Base-by-base conservation (phyloP, 2,888 invertebrate genomes). In the Diplolepis rosae region DNA sequence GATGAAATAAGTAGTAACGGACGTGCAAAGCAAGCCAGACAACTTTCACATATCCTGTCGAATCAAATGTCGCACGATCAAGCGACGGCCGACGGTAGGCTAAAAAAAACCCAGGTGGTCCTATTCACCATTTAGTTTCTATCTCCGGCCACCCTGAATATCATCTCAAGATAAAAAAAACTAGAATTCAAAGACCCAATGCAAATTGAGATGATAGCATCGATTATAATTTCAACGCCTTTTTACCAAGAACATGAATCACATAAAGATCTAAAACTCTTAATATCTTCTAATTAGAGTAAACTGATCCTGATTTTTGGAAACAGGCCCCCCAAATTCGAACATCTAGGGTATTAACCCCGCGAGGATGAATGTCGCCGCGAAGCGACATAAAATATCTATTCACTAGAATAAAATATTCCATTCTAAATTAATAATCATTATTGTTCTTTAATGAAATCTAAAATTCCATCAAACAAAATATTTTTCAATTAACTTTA, bases 71-170 rank as follows among this genome's bases (percentile, higher is more conserved):
- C 56, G 18, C 22, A 72, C 76, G 54, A 67, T 72, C 74, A 68
- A 79, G 83, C 84, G 84, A 84, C 84, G 84, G 84, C 84, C 84
- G 84, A 77, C 84, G 84, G 77, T 80, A 70, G 72, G 71, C 71
- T 72, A 78, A 77, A 73, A 70, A 74, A 77, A 79, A 70, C 66
- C 15, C 65, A 73, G 81, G 85, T 85, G 84, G 85, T 39, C 35
- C 24, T 22, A 61, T 24, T n/a, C 39, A 24, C 39, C 39, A 39
- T 2, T 61, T 35, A 32, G 56, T 3, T 27, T 30, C 28, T 32
- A 35, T 32, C 18, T n/a, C 32, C 28, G 45, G 13, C 66, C 48
- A 66, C 66, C 42, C 32, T 66, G 32, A 50, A 50, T 18, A 48
- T 11, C 48, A 66, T 50, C 32, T 15, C 22, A n/a, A 32, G 66